These are phyloP conservation scores for Sitophilus oryzae DNA, from an alignment of 1,140 invertebrate species.

Conservation along the genomic window DNA sequence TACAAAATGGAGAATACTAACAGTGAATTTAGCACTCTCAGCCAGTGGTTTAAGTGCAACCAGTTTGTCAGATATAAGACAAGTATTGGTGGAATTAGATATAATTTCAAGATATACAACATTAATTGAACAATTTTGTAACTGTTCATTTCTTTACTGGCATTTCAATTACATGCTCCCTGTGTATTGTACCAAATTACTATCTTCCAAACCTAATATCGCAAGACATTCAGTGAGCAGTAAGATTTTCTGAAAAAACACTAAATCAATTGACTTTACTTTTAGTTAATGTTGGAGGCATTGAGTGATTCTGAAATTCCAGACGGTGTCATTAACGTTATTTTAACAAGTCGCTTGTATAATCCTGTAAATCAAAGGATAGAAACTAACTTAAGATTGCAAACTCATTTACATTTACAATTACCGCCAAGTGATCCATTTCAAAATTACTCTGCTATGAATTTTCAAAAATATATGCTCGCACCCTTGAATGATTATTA, in stretches of 20 bases:
- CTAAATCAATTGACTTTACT: slow-evolving; percentile 26
- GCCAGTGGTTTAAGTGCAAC: slow-evolving; percentile 54
- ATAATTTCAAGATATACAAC: slow-evolving; percentile 55
- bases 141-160: slow-evolving; percentile 78
- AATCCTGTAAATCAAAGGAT: slow-evolving; percentile 77
- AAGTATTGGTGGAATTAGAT: slow-evolving; percentile 58
- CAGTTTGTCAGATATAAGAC: slow-evolving; percentile 48
- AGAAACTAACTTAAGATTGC: slow-evolving; percentile 84
- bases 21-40: slow-evolving; percentile 62
- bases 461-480: slow-evolving; percentile 34
- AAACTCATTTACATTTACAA: slow-evolving; percentile 86
- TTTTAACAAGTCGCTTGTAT: slow-evolving; percentile 52
- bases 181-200: slow-evolving; percentile 68
- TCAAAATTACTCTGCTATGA: slow-evolving; percentile 32
- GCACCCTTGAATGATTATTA: slow-evolving; percentile 30
- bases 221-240: slow-evolving; percentile 54
- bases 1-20: slow-evolving; percentile 57
- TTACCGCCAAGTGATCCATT: slow-evolving; percentile 56
- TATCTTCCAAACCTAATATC: slow-evolving; percentile 56
- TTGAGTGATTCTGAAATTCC: slow-evolving; percentile 54
- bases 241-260: slow-evolving; percentile 9
- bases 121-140: slow-evolving; percentile 56
- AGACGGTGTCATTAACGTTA: slow-evolving; percentile 31
- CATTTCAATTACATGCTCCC: slow-evolving; percentile 66
- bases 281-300: slow-evolving; percentile 61